Evolutionary conservation across 2,797 vertebrate genomes (phyloP), one percentile per base, ranked within the genome.

Genomic region (Microcaecilia unicolor): DNA sequence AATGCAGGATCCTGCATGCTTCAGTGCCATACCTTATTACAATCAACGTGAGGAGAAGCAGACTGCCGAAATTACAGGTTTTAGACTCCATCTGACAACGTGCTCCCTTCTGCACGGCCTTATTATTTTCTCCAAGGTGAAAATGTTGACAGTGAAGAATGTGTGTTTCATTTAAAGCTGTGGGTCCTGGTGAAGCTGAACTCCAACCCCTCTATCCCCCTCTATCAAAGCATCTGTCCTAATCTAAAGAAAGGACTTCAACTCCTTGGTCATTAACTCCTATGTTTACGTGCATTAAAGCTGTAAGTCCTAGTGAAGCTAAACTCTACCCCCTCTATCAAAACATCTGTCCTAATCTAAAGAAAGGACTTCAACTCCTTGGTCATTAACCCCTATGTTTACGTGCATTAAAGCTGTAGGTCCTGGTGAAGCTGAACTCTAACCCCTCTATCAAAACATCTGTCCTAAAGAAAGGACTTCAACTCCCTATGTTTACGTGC

Each of bases 71-170:
- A 70, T 70, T 54, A 72, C 16, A 33, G 55, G 39, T 28, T 67
- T 69, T 47, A 36, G 40, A 31, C 51, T 48, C 35, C 48, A 56
- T 74, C 45, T n/a, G n/a, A n/a, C n/a, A n/a, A n/a, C n/a, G n/a
- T n/a, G n/a, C n/a, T n/a, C n/a, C n/a, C n/a, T n/a, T n/a, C n/a
- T 58, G 37, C 41, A 31, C 44, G 51, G 52, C 55, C 66, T 72
- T 73, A 57, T 69, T 69, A 67, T 64, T 48, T 58, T 60, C 53
- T 53, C 46, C 50, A 65, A 73, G 61, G 67, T 69, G 58, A 70
- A 72, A 61, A 44, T 54, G 45, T 64, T 34, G 8, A 31, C 1
- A 10, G 23, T 42, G 46, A 58, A 57, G 59, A 67, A 67, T 53
- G 26, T 62, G 75, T 68, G 80, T 70, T 31, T 37, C 46, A 62